phyloP scores from a whole-genome alignment of 2,113 vertebrate species.

The Lagenorhynchus albirostris region DNA sequence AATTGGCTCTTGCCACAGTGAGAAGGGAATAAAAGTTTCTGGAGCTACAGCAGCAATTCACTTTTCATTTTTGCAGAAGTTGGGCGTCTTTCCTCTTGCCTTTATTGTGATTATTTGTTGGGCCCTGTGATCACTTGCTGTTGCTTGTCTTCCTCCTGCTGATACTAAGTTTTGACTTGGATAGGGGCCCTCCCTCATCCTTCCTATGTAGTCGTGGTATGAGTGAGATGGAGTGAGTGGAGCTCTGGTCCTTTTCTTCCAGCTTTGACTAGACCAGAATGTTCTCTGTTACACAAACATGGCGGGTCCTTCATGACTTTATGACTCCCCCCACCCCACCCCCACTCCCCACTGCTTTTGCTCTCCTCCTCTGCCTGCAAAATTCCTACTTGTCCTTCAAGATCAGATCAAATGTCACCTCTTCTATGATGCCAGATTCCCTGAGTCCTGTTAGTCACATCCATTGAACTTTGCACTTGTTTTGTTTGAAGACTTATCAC shows the following conservation, averaged over 20 bases:
- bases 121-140: not conserved
- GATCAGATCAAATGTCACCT: not conserved
- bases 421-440: not conserved
- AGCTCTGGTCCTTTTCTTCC: not conserved
- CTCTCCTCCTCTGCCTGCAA: not conserved
- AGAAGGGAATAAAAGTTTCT: not conserved
- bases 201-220: not conserved
- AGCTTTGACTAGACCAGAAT: not conserved
- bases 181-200: not conserved
- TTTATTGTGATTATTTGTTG: not conserved
- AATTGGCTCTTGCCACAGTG: not conserved
- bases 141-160: not conserved
- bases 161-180: not conserved
- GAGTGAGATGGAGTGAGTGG: not conserved
- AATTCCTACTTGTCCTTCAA: constrained; percentile 10
- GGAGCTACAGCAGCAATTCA: not conserved
- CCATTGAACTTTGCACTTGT: constrained; percentile 19
- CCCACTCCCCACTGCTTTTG: not conserved
- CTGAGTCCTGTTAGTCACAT: not conserved
- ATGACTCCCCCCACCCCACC: not conserved
- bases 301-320: not conserved
- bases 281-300: not conserved
- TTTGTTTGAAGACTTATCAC: not conserved
- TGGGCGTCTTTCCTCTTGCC: not conserved
- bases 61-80: not conserved